Evolutionary conservation across 2,797 vertebrate species (phyloP).

Genomic region (Eulemur coronatus): DNA sequence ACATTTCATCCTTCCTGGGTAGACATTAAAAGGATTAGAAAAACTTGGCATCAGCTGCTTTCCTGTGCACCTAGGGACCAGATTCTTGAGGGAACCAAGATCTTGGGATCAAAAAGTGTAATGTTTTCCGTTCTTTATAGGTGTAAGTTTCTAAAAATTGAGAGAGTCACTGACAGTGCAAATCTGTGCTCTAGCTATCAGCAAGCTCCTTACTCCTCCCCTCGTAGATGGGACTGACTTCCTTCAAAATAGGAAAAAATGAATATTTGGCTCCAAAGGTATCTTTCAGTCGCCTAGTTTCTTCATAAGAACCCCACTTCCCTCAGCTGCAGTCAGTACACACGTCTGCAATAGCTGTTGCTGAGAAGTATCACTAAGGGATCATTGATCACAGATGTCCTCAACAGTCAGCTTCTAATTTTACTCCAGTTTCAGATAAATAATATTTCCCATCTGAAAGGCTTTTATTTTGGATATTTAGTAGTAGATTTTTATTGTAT

Average conservation of each 20-base stretch:
- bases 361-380: neutral
- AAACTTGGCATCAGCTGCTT: neutral
- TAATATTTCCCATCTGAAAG: neutral
- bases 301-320: neutral
- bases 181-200: neutral
- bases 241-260: neutral
- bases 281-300: neutral
- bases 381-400: neutral
- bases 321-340: neutral
- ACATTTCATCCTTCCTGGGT: neutral
- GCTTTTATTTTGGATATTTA: neutral
- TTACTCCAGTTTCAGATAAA: neutral
- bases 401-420: neutral
- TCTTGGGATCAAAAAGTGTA: neutral
- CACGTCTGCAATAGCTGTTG: neutral
- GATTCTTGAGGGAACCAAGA: neutral
- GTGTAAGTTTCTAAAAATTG: neutral
- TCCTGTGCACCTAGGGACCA: neutral
- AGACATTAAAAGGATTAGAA: neutral
- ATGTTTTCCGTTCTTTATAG: neutral
- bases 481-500: neutral
- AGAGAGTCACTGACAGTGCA: neutral
- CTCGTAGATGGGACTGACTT: neutral
- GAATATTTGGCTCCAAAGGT: neutral
- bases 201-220: neutral